Conservation (phyloP, 1,140 invertebrate species). For the Drosophila murphyi region DNA sequence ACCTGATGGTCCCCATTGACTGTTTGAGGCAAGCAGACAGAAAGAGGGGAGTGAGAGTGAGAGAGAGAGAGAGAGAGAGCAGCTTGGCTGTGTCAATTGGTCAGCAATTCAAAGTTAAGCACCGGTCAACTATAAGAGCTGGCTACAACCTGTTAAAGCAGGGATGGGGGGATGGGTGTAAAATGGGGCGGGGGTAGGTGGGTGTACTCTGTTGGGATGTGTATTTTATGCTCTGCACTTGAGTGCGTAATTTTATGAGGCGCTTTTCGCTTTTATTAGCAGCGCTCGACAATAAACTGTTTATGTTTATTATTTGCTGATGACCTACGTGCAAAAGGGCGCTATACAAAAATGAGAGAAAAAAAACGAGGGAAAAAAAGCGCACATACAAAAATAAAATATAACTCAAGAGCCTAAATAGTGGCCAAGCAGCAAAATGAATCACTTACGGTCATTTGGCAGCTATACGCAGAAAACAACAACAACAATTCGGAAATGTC, state of each 20-base stretch:
- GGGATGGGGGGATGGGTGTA: not conserved
- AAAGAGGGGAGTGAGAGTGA: not conserved
- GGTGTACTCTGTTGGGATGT: conserved; percentile 40
- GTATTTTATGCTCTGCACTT: conserved; percentile 79
- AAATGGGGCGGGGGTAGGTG: conserved; percentile 17
- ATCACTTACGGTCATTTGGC: conserved; percentile 74
- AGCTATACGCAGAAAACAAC: conserved; percentile 18
- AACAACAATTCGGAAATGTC: conserved; percentile 39
- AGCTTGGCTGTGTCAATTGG: conserved; percentile 53
- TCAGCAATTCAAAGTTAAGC: conserved; percentile 54
- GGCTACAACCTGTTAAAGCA: conserved; percentile 1
- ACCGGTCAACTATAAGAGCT: conserved; percentile 44
- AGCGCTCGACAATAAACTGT: conserved; percentile 80
- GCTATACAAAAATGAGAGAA: not conserved
- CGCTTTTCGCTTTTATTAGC: conserved; percentile 80
- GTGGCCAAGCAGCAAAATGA: conserved; percentile 68
- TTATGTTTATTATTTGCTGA: conserved; percentile 84
- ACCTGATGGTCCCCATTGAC: not conserved
- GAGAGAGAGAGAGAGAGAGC: not conserved
- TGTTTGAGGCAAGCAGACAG: too few species aligned
- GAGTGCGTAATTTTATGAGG: conserved; percentile 79
- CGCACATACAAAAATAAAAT: not conserved
- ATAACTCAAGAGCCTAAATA: conserved; percentile 30
- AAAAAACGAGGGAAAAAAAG: not conserved
- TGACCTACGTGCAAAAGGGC: conserved; percentile 78